Evolutionary conservation across 1,140 invertebrate genomes (phyloP), one percentile per base, ranked within the genome.

Genomic region (Drosophila oshimai): DNA sequence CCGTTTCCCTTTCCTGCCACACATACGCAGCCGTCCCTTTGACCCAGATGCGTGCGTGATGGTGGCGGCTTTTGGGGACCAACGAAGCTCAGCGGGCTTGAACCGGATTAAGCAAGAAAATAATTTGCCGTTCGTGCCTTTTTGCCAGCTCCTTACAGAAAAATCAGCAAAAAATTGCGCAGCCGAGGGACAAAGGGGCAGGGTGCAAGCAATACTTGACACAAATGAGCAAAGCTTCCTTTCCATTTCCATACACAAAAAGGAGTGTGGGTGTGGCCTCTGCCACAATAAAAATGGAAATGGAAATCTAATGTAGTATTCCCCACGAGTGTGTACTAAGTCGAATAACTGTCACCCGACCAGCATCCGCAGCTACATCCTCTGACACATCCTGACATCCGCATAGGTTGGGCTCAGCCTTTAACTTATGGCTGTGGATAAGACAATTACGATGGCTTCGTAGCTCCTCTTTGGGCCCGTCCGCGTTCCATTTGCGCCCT

Each of bases 91-190:
- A 61, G 72, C 72, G 65, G 68, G 74, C 81, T 79, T 76, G 81
- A 69, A 81, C 81, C 81, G 80, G 81, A 86, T 86, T 86, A 87
- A 81, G 76, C 62, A 87, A 70, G 81, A 86, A 86, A 86, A 87
- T 86, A 86, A 86, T 86, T 86, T 86, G 81, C 77, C 54, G 77
- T 86, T 87, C 81, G 81, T 86, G 81, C 80, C 81, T 76, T 86
- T 86, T 86, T 58, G 70, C 39, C 54, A 76, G 73, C 71, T 84
- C 39, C 71, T 46, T 65, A 31, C 50, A 45, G 51, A 41, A 49
- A 61, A 70, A 22, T 24, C 50, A 22, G 6, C 33, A 47, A 15
- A 57, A 51, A 64, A 60, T 72, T 41, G 62, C 34, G 46, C 34
- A 58, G 51, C 36, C 29, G 41, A 12, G n/a, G n/a, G 34, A 13